Evolutionary conservation across 1,140 invertebrate genomes (phyloP).

Genomic region (Orchestia grillus): DNA sequence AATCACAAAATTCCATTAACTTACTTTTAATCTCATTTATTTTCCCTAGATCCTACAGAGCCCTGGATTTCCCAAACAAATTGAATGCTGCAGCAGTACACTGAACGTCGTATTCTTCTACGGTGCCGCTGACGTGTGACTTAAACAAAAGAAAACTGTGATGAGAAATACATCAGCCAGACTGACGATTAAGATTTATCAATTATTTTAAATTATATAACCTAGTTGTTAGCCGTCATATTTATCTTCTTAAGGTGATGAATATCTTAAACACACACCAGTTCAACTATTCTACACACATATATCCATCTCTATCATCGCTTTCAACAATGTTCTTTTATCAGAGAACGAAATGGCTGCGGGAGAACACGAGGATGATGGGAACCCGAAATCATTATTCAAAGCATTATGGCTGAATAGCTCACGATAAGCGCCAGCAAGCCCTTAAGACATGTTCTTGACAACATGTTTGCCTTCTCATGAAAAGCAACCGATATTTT

Average conservation of each 20-base stretch:
- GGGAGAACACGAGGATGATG: neutral
- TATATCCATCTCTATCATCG: neutral
- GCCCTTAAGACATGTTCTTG: neutral
- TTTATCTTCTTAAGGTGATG: too few relatives aligned
- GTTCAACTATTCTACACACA: neutral
- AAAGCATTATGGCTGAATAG: neutral
- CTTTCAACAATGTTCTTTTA: neutral
- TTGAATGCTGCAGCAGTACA: neutral
- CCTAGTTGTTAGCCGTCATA: too few relatives aligned
- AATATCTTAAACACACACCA: too few relatives aligned
- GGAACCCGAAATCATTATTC: neutral
- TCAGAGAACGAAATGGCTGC: neutral
- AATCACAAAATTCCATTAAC: neutral
- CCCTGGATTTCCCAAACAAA: neutral
- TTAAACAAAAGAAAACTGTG: neutral
- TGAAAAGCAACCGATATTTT: neutral
- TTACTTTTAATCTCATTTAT: neutral
- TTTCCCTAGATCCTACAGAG: neutral
- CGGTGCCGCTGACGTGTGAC: neutral
- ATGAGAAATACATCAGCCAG: too few relatives aligned
- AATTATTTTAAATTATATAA: too few relatives aligned
- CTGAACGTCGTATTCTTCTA: neutral
- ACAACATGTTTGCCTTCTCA: neutral
- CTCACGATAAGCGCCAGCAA: neutral
- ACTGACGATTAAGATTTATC: too few relatives aligned